phyloP scores from a whole-genome alignment of 2,888 invertebrate species.

The Abrostola triplasia region DNA sequence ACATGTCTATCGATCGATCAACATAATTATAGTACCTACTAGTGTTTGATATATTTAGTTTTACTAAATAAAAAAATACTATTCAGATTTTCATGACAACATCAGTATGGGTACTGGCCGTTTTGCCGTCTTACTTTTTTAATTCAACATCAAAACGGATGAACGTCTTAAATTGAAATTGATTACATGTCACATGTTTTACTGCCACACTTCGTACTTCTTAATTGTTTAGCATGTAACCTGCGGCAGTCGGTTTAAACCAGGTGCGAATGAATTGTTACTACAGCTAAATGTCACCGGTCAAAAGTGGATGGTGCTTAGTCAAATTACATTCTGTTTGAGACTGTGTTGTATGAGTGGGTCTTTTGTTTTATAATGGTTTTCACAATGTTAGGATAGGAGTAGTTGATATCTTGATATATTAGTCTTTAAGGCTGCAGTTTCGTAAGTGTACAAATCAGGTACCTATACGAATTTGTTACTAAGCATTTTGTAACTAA shows the following conservation, averaged over 20 bases:
- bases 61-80: no score
- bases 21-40: no score
- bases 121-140: neutral
- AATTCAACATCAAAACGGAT: neutral
- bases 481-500: no score
- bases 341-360: no score
- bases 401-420: no score
- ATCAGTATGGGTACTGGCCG: neutral
- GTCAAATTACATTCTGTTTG: slow-evolving; percentile 6
- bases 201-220: neutral
- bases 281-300: neutral
- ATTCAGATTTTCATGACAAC: neutral
- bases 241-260: slow-evolving; percentile 3
- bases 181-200: neutral
- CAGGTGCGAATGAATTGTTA: slow-evolving; percentile 3
- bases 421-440: no score
- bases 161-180: neutral
- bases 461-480: no score
- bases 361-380: neutral
- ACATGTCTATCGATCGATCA: no score
- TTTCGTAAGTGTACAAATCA: no score
- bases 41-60: no score
- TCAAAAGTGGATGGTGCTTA: slow-evolving; percentile 5
- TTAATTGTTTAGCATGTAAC: neutral
- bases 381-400: no score